phyloP scores from a whole-genome alignment of 2,797 vertebrate species.

The Centropyge bicolor region DNA sequence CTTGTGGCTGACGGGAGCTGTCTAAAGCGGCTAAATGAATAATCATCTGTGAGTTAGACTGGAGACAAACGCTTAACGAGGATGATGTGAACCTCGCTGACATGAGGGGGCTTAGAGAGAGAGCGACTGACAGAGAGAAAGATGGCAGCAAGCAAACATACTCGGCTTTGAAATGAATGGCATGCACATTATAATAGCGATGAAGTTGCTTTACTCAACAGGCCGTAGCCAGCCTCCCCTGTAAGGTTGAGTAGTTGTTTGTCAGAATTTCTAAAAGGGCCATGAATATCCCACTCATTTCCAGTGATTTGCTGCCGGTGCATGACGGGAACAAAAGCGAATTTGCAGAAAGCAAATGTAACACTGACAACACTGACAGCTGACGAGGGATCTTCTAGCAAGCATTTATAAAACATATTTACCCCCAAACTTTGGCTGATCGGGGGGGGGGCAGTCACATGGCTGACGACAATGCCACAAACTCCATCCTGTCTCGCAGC shows the following conservation, averaged over 20 bases:
- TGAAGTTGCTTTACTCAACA: slow-evolving; percentile 73
- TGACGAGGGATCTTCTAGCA: slow-evolving; percentile 52
- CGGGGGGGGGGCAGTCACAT: neutral
- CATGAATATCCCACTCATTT: slow-evolving; percentile 67
- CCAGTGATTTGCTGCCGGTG: slow-evolving; percentile 60
- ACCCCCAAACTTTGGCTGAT: slow-evolving; percentile 49
- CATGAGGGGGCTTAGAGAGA: slow-evolving; percentile 69
- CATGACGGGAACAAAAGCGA: slow-evolving; percentile 71
- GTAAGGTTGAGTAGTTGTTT: slow-evolving; percentile 75
- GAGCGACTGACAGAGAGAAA: slow-evolving; percentile 63
- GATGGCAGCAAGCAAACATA: slow-evolving; percentile 64
- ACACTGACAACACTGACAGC: slow-evolving; percentile 63
- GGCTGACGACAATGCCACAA: slow-evolving; percentile 27
- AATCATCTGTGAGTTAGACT: slow-evolving; percentile 97
- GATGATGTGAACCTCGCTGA: slow-evolving; percentile 81
- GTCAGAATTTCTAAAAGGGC: slow-evolving; percentile 74
- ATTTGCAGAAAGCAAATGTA: slow-evolving; percentile 67
- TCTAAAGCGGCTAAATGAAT: slow-evolving; percentile 94
- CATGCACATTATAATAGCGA: slow-evolving; percentile 65
- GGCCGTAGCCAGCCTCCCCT: slow-evolving; percentile 61
- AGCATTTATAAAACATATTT: slow-evolving; percentile 64
- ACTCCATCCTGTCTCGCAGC: slow-evolving; percentile 40
- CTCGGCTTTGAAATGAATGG: slow-evolving; percentile 66
- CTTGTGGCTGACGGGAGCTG: slow-evolving; percentile 80
- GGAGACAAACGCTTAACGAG: slow-evolving; percentile 96